Conservation (phyloP, 1,140 invertebrate genomes). For the Oncopodura yosiiana region DNA sequence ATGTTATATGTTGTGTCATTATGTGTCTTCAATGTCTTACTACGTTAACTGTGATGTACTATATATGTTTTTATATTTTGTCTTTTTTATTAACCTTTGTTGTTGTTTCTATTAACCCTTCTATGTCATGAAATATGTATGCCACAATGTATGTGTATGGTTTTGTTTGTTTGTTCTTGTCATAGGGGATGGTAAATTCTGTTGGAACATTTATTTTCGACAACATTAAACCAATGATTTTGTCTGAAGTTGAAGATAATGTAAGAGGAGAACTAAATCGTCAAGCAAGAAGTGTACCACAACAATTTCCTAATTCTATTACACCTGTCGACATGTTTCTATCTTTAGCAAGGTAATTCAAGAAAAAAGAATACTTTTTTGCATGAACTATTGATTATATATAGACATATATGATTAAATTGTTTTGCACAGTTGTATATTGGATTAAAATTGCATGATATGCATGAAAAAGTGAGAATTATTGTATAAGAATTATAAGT, state of each 20-base stretch:
- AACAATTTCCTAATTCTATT: conserved; percentile 72
- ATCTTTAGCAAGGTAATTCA: conserved; percentile 53
- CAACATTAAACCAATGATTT: conserved; percentile 69
- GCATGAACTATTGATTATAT: not conserved
- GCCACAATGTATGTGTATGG: too few relatives aligned
- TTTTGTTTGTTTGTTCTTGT: too few relatives aligned
- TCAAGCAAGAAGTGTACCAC: conserved; percentile 46
- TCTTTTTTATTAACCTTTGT: too few relatives aligned
- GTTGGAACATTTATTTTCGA: conserved; percentile 71
- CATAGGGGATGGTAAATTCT: conserved; percentile 57
- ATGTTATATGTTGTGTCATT: too few relatives aligned
- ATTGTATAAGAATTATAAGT: too few relatives aligned
- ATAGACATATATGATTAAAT: not conserved
- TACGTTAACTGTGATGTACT: too few relatives aligned
- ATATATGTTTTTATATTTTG: too few relatives aligned
- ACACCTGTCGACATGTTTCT: conserved; percentile 71
- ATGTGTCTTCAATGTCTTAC: too few relatives aligned
- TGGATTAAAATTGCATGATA: too few relatives aligned
- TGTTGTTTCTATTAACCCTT: too few relatives aligned
- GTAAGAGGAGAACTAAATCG: conserved; percentile 38
- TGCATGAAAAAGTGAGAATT: too few relatives aligned
- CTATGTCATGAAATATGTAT: too few relatives aligned
- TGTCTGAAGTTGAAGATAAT: conserved; percentile 61
- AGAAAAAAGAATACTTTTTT: not conserved
- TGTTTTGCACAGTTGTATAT: not conserved